Conservation (phyloP, 2,888 invertebrate species). For the Platerodrilus igneus region DNA sequence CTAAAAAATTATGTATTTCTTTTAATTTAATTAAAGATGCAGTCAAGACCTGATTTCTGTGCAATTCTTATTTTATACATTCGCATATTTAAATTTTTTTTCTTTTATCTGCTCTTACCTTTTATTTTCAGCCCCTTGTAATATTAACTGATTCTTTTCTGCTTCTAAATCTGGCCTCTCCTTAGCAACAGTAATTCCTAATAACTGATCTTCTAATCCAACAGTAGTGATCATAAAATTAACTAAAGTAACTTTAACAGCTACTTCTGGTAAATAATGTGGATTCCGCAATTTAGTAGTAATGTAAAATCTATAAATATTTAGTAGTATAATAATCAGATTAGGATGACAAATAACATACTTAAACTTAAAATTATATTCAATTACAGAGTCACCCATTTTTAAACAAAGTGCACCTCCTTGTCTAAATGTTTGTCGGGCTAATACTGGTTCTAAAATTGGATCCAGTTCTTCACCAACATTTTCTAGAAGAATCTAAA, state of each 20-base stretch:
- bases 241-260: conserved; percentile 83
- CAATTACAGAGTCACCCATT: conserved; percentile 85
- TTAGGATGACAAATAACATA: conserved; percentile 44
- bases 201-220: conserved; percentile 83
- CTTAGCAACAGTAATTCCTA: conserved; percentile 86
- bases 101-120: conserved; percentile 39
- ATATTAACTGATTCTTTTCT: conserved; percentile 80
- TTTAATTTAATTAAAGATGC: too few relatives aligned
- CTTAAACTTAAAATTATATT: conserved; percentile 83
- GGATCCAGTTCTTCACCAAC: conserved; percentile 90
- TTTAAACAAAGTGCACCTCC: conserved; percentile 83
- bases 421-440: conserved; percentile 87
- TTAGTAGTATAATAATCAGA: too few relatives aligned
- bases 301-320: conserved; percentile 72
- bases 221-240: conserved; percentile 90
- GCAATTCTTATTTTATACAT: too few relatives aligned
- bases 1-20: too few relatives aligned
- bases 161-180: conserved; percentile 89
- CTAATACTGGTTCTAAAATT: conserved; percentile 81
- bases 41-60: too few relatives aligned
- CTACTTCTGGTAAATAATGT: conserved; percentile 89
- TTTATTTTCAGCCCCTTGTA: conserved; percentile 83
- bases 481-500: conserved; percentile 78
- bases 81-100: too few relatives aligned
- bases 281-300: conserved; percentile 92